phyloP scores from a whole-genome alignment of 2,888 invertebrate species.

The Lithophane socia region DNA sequence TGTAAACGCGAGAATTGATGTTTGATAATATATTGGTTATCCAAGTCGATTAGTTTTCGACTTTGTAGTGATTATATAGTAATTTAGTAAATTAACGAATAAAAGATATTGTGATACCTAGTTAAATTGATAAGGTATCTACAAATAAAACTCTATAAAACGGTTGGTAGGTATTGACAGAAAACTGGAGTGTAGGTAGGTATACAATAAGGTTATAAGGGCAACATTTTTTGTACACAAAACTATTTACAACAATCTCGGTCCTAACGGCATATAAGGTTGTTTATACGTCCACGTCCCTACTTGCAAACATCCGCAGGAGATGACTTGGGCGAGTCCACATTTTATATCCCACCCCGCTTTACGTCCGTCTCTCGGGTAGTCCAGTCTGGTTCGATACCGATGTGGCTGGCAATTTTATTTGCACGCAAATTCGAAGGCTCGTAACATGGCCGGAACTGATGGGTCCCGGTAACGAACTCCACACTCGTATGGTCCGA shows the following conservation, averaged over 20 bases:
- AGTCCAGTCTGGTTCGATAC: conserved; percentile 74
- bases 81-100: neutral
- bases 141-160: neutral
- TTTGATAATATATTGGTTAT: neutral
- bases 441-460: conserved; percentile 80
- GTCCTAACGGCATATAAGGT: conserved; percentile 57
- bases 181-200: conserved; percentile 16
- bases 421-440: conserved; percentile 86
- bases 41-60: neutral
- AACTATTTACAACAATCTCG: conserved; percentile 66
- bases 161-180: neutral
- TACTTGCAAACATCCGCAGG: conserved; percentile 80
- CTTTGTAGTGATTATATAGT: neutral
- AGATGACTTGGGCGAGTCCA: conserved; percentile 82
- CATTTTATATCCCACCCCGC: conserved; percentile 80
- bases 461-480: conserved; percentile 80
- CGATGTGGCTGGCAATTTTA: conserved; percentile 80
- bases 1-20: neutral
- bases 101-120: neutral
- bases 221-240: conserved; percentile 57
- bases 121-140: neutral
- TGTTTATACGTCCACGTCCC: conserved; percentile 69
- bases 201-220: conserved; percentile 36
- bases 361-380: conserved; percentile 76
- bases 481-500: conserved; percentile 74